phyloP scores from a whole-genome alignment of 2,113 vertebrate species.

The Entomyzon cyanotis region DNA sequence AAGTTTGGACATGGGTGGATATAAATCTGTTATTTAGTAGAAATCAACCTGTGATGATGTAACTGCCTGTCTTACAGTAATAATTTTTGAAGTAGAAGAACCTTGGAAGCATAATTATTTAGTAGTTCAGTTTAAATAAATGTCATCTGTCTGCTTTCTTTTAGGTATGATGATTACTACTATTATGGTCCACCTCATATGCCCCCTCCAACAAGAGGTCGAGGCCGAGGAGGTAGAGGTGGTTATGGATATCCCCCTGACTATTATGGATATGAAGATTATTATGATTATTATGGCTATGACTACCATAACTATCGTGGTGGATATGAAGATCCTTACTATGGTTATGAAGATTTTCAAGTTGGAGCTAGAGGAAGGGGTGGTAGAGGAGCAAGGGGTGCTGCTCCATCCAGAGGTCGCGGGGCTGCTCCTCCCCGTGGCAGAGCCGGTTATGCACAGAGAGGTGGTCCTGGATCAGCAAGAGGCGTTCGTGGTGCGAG shows the following conservation, averaged over 20 bases:
- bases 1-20: neutral
- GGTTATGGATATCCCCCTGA: conserved; percentile 94
- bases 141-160: neutral
- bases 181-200: conserved; percentile 95
- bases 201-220: conserved; percentile 89
- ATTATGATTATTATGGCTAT: conserved; percentile 98
- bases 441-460: conserved; percentile 92
- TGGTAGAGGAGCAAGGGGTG: conserved; percentile 88
- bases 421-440: conserved; percentile 88
- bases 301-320: conserved; percentile 98
- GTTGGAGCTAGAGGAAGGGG: conserved; percentile 89
- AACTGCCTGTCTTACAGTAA: neutral
- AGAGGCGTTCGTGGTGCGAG: conserved; percentile 90
- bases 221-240: conserved; percentile 89
- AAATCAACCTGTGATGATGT: neutral
- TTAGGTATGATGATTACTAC: conserved; percentile 99
- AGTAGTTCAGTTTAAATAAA: conserved; percentile 10
- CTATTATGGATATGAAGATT: conserved; percentile 97
- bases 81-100: neutral
- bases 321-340: conserved; percentile 98
- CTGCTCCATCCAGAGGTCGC: conserved; percentile 88
- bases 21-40: neutral
- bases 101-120: neutral
- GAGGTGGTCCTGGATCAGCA: conserved; percentile 89
- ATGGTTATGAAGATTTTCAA: conserved; percentile 98